Conservation (phyloP, 2,797 vertebrate species). For the Scyliorhinus canicula region DNA sequence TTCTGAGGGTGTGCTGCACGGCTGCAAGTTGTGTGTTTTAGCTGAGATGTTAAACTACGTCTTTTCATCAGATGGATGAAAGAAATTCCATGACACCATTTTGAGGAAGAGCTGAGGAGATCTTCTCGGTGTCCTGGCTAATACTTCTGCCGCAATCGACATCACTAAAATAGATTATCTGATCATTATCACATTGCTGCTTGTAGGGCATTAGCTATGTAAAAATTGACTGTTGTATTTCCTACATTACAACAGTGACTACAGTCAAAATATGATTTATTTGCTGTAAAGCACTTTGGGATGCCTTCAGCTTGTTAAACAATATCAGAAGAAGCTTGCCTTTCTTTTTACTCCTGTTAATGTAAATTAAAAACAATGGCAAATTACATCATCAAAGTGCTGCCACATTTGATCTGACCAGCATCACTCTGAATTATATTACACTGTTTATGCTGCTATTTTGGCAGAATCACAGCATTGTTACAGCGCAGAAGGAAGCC, state of each 20-base stretch:
- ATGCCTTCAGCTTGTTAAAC: neutral
- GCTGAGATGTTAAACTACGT: neutral
- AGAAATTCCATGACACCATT: neutral
- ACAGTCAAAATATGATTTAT: neutral
- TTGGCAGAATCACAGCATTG: neutral
- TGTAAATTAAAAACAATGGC: neutral
- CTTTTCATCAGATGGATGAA: neutral
- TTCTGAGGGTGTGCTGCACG: neutral
- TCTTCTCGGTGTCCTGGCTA: neutral
- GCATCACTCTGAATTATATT: neutral
- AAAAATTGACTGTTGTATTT: too few species aligned
- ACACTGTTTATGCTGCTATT: neutral
- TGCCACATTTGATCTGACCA: neutral
- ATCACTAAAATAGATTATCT: neutral
- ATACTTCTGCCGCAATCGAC: neutral
- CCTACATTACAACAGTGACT: neutral
- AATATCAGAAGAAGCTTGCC: neutral
- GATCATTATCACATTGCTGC: neutral
- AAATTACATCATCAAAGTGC: neutral
- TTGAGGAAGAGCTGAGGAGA: neutral
- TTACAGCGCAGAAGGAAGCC: too few species aligned
- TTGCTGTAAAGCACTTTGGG: neutral
- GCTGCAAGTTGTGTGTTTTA: neutral
- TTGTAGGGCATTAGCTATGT: neutral
- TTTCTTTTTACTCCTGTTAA: neutral